Percentiles rank a stretch among this genome's conserved stretches.
phyloP scores from a whole-genome alignment of 2,797 vertebrate genomes.

The Rhynchonycteris naso region DNA sequence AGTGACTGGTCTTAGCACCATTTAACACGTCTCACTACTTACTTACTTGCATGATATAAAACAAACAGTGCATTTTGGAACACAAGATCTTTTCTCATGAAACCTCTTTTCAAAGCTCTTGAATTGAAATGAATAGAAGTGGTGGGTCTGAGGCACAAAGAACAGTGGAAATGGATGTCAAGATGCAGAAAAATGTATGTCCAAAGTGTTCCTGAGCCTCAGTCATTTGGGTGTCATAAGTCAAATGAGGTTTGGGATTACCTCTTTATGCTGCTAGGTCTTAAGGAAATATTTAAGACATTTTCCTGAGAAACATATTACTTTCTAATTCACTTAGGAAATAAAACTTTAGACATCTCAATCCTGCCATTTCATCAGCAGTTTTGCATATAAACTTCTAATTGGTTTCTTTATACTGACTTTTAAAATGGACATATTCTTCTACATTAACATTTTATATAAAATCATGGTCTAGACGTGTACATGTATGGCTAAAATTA shows the following conservation, averaged over 20 bases:
- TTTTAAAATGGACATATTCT: constrained; percentile 79
- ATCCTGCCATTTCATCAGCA: constrained; percentile 48
- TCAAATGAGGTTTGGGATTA: background rate
- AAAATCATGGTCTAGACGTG: constrained; percentile 89
- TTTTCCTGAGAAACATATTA: background rate
- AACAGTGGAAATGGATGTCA: background rate
- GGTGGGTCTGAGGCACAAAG: background rate
- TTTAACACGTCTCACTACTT: background rate
- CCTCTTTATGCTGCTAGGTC: background rate
- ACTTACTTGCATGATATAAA: background rate
- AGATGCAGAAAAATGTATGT: background rate
- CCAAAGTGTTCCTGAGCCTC: background rate
- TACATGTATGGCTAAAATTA: constrained; percentile 94
- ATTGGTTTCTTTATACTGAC: constrained; percentile 73
- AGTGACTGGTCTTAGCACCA: background rate
- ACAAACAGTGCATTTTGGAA: background rate
- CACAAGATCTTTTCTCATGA: background rate
- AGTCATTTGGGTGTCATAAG: background rate
- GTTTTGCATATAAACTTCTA: constrained; percentile 69
- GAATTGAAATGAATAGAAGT: background rate
- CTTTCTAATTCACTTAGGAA: constrained; percentile 49
- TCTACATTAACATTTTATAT: constrained; percentile 84
- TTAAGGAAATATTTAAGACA: background rate
- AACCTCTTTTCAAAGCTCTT: background rate
- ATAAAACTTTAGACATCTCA: constrained; percentile 47